Evolutionary conservation across 23 tunicate species (phyloP), one percentile per base, ranked within the genome.

Genomic region (Oikopleura dioica): DNA sequence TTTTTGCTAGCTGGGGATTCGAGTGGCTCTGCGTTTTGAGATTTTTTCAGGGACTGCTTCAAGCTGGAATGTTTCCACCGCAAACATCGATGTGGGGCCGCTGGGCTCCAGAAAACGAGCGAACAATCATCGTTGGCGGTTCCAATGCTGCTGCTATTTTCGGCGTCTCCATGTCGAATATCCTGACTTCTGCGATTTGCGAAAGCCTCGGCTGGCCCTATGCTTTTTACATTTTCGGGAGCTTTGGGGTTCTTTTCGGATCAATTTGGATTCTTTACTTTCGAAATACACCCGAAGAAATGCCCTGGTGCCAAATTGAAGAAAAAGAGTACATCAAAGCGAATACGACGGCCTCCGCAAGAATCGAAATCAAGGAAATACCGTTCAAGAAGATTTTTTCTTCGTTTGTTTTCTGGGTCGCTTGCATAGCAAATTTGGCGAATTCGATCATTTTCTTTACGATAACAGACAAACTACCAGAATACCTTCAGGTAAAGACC

Each of bases 61-160:
- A 28, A 28, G 72, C 30, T 21, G 72, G 72, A 2, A 28, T 63
- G 30, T 63, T 63, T 63, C 72, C 72, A 63, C 72, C 72, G 2
- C 72, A 63, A 28, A 63, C 72, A 2, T 63, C 72, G 4, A 16
- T 63, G 29, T 63, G 72, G 72, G 72, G 72, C 5, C 72, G 72
- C 29, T 63, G 72, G 72, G 30, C 72, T 63, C 72, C 72, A 24
- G 26, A 12, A 2, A 63, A 63, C 2, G 72, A 63, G 33, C 29
- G 72, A 24, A 63, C 72, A 23, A 16, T 63, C 33, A 2, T 63
- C 30, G 30, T 63, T 28, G 72, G 72, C 2, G 26, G 16, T 4
- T 63, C 72, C 4, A 28, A 28, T 21, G 2, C 33, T 16, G 26
- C 26, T 28, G 30, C 72, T 16, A 21, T 63, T 24, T 21, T 63